Evolutionary conservation across 2,888 invertebrate species (phyloP).

Genomic region (Sisyra terminalis): DNA sequence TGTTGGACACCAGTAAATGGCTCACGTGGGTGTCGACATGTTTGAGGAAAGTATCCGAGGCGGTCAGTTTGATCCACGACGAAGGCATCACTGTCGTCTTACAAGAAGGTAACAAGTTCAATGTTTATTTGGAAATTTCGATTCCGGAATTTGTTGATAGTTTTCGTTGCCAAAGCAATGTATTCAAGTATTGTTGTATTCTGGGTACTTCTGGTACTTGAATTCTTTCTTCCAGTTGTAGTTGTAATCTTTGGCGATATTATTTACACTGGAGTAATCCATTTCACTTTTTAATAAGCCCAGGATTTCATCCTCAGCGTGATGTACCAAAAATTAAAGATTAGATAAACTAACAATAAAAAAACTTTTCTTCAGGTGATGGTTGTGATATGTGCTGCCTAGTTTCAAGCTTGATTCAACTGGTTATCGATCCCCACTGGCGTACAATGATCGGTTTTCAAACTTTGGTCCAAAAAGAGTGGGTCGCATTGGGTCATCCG

Average conservation of each 20-base stretch:
- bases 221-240: too few relatives aligned
- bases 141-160: too few relatives aligned
- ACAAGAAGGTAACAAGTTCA: constrained; percentile 73
- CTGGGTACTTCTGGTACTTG: too few relatives aligned
- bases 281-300: too few relatives aligned
- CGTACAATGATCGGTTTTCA: constrained; percentile 79
- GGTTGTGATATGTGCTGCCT: constrained; percentile 80
- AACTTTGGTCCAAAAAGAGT: constrained; percentile 83
- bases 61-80: constrained; percentile 43
- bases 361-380: constrained; percentile 39
- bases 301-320: too few relatives aligned
- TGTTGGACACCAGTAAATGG: constrained; percentile 75
- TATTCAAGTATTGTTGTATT: too few relatives aligned
- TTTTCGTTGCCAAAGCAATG: too few relatives aligned
- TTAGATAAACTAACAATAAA: too few relatives aligned
- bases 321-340: too few relatives aligned
- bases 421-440: constrained; percentile 69
- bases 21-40: constrained; percentile 63
- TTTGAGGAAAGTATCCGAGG: constrained; percentile 54
- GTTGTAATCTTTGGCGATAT: too few relatives aligned
- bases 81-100: constrained; percentile 59
- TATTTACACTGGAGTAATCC: too few relatives aligned
- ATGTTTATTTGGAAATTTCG: too few relatives aligned
- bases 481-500: constrained; percentile 86
- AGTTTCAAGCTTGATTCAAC: constrained; percentile 71